Base-by-base conservation (phyloP, 2,888 invertebrate genomes). In the Galeopsomyia nigrocyanea region DNA sequence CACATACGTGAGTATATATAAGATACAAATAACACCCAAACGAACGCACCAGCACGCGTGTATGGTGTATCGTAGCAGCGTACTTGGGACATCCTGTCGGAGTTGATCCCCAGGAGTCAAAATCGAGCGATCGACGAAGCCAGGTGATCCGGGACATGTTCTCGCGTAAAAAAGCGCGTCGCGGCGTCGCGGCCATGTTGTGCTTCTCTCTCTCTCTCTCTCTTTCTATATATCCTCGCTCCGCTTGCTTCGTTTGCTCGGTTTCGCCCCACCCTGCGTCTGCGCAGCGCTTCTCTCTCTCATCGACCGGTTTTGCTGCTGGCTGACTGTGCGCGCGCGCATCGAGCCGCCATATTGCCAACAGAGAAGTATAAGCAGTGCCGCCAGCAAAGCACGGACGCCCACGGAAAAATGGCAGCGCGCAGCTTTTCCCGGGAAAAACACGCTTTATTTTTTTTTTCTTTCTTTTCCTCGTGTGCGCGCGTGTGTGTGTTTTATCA, bases 261-360 rank as follows among this genome's bases (percentile, higher is more conserved):
- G 70, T 7, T 39, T 39, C 39, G 39, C 39, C 39, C 39, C 39
- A 39, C 39, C 39, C 39, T 39, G 21, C 55, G 60, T 50, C 58
- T 49, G 63, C 56, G 56, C 58, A 10, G 39, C 39, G 39, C 39
- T 39, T 39, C 39, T 26, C 65, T 7, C 13, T 39, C 10, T 26
- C 65, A 55, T 62, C 71, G 68, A 51, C 46, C 46, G 46, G 56
- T 56, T 56, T 17, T 31, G 1, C 31, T 17, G n/a, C 31, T n/a
- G 19, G 19, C 46, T 66, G 53, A 9, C 68, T 68, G 55, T 21
- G 49, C 56, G 69, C 10, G 57, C n/a, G n/a, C 13, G 26, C 49
- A n/a, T 46, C 19, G n/a, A 55, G 9, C 60, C 81, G 82, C 82
- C 82, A 83, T 83, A 76, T 81, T 82, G 82, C 76, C 39, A 3